Evolutionary conservation across 2,888 invertebrate genomes (phyloP), one percentile per base, ranked within the genome.

Genomic region (Aproaerema taeniolella): DNA sequence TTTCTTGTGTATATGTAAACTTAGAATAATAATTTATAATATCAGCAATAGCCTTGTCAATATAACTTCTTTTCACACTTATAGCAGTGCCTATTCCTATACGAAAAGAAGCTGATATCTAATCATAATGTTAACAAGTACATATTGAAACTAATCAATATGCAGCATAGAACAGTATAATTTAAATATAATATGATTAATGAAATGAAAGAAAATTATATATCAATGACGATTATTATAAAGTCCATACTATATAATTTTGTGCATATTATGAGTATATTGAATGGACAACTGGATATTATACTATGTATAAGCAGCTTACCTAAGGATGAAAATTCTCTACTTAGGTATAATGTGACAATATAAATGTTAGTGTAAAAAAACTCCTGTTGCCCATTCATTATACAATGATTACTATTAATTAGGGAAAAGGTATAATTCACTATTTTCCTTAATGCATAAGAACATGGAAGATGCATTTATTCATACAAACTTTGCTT

Each of bases 191-290:
- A 26, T 32, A 36, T 31, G 28, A 41, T 38, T 42, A 15, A 30
- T 31, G 6, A 10, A 37, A 39, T 39, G 28, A 14, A 32, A 7
- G n/a, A n/a, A n/a, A n/a, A n/a, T n/a, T n/a, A n/a, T n/a, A n/a
- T n/a, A n/a, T 20, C 7, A 28, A 38, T 29, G 30, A 38, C 24
- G 11, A 38, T 39, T 38, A 43, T 32, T 36, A 46, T 55, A 47
- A 49, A 57, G 55, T 50, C 49, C 43, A 63, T 51, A 53, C 58
- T 65, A 43, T 20, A 73, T 66, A 69, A 72, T 70, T 76, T 80
- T 79, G 79, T 80, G 79, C 79, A 77, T 67, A 66, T 72, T 14
- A 35, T 26, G 3, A 25, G 10, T 11, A 31, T n/a, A n/a, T 20
- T 7, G 26, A 26, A 12, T 6, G 12, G 33, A 33, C 31, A 31